Percentiles rank a stretch among this genome's conserved stretches.
These are phyloP conservation scores for Scalopus aquaticus DNA, from an alignment of 2,113 vertebrate species.

Conservation along the genomic window DNA sequence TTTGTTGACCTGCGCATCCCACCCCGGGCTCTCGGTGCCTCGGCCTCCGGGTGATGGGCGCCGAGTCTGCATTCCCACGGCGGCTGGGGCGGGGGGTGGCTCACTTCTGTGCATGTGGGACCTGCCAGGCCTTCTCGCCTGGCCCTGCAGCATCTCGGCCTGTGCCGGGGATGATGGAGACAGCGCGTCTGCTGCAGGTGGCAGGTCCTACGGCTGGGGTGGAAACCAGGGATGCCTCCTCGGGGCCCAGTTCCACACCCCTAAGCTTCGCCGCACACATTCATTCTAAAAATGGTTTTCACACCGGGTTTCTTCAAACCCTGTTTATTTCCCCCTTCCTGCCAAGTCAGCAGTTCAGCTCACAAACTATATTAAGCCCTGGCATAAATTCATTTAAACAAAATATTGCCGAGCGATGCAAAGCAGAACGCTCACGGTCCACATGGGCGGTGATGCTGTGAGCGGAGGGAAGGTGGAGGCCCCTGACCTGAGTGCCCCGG, in stretches of 20 bases:
- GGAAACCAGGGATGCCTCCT: neutral
- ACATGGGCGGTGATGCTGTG: neutral
- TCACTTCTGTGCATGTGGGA: fast-evolving
- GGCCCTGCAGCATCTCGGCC: no score
- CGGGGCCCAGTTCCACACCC: no score
- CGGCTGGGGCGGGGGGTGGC: no score
- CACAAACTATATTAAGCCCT: constrained; percentile 62
- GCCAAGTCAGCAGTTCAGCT: constrained; percentile 58
- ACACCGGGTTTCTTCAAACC: constrained; percentile 35
- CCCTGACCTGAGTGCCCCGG: no score
- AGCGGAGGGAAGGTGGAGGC: neutral
- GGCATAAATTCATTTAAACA: constrained; percentile 63
- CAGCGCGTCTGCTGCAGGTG: no score
- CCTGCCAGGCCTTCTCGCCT: no score
- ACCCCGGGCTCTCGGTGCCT: fast-evolving
- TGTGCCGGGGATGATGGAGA: neutral
- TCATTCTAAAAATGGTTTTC: neutral
- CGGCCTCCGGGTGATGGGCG: fast-evolving
- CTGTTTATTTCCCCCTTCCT: constrained; percentile 41
- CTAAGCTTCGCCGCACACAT: neutral
- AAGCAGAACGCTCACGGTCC: constrained; percentile 52
- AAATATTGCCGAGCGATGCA: constrained; percentile 58
- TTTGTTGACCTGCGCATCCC: neutral
- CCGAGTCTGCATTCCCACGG: neutral
- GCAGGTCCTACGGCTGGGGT: neutral